phyloP scores from a whole-genome alignment of 1,140 invertebrate species.

The Subanguina moxae region DNA sequence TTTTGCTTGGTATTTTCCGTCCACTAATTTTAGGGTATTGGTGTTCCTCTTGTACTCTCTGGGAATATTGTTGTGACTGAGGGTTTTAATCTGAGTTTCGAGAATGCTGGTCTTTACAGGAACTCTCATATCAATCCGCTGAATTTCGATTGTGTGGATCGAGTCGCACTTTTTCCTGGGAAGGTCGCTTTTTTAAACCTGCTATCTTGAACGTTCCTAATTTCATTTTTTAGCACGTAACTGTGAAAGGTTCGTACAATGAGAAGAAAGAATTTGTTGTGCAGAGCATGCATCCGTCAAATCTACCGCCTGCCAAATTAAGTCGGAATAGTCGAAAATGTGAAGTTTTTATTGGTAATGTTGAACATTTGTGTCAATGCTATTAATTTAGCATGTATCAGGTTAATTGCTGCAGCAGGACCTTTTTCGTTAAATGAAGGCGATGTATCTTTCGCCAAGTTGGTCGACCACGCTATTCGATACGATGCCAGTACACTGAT shows the following conservation, averaged over 20 bases:
- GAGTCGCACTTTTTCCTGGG: not conserved
- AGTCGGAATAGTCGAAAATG: not conserved
- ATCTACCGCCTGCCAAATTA: not conserved
- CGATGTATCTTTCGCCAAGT: not conserved
- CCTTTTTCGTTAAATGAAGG: not conserved
- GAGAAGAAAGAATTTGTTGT: not conserved
- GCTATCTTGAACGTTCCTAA: not conserved
- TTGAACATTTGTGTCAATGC: not conserved
- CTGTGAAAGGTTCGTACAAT: not conserved
- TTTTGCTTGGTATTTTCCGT: no score
- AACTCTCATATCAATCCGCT: not conserved
- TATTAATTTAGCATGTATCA: not conserved
- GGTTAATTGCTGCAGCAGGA: not conserved
- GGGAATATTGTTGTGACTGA: not conserved
- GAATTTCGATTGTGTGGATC: not conserved
- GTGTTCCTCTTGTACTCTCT: not conserved
- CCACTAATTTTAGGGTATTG: not conserved
- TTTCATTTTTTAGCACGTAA: not conserved
- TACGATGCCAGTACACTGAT: not conserved
- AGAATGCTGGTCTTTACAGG: not conserved
- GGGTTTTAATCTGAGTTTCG: not conserved
- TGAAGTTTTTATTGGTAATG: not conserved
- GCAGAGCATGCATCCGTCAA: not conserved
- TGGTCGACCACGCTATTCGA: not conserved
- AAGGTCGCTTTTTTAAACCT: not conserved